Conservation (phyloP, 92 coral and sea anemone genomes). For the Umimayanthus chanpuru region DNA sequence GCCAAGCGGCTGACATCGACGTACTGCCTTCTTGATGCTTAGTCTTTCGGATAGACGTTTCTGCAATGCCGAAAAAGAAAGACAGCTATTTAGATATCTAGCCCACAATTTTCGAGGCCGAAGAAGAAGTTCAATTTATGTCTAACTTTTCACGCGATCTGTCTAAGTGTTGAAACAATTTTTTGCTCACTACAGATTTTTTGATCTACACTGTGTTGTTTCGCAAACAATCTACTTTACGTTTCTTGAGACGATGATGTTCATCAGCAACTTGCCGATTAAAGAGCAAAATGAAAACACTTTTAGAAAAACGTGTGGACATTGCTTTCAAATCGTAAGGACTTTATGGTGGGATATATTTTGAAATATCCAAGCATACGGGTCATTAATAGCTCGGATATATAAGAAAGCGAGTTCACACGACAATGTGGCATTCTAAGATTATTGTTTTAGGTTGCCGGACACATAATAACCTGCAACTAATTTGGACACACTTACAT, state of each 20-base stretch:
- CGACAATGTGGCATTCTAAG: not conserved
- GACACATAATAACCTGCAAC: not conserved
- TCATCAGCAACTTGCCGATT: too few relatives aligned
- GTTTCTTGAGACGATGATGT: not conserved
- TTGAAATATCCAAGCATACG: not conserved
- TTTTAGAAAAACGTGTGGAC: not conserved
- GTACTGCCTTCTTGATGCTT: not conserved
- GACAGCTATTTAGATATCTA: not conserved
- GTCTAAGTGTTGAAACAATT: not conserved
- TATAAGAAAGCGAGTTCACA: not conserved
- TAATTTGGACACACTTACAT: not conserved
- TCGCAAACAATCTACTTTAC: not conserved
- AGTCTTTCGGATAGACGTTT: not conserved
- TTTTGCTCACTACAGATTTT: not conserved
- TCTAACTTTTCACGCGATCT: not conserved
- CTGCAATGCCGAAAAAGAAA: not conserved
- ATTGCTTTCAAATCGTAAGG: not conserved
- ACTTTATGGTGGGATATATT: not conserved
- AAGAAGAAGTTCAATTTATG: not conserved
- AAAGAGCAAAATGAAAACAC: too few relatives aligned
- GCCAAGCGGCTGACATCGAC: not conserved
- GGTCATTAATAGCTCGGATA: too few relatives aligned
- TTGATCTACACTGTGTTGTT: too few relatives aligned
- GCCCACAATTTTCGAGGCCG: not conserved
- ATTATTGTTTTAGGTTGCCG: not conserved